Conservation (phyloP, 2,797 vertebrate species). For the Poecilia gillii region DNA sequence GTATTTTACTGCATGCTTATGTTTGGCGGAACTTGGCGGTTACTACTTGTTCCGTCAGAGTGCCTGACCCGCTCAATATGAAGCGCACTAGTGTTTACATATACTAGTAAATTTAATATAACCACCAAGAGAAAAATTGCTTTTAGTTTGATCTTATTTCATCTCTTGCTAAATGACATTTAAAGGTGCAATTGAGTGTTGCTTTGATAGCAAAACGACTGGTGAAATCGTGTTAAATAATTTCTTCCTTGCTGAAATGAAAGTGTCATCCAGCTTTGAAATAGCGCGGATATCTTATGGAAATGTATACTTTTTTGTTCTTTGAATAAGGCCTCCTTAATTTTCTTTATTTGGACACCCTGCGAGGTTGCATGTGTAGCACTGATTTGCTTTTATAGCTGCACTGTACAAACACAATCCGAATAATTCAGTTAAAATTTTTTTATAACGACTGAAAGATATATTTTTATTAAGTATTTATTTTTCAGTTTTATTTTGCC, state of each 20-base stretch:
- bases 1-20: not conserved
- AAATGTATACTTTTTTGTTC: not conserved
- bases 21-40: not conserved
- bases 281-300: not conserved
- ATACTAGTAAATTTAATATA: not conserved
- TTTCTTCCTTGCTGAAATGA: not conserved
- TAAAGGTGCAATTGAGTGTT: not conserved
- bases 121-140: too few relatives aligned
- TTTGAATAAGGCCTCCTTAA: not conserved
- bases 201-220: not conserved
- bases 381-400: not conserved
- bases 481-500: not conserved
- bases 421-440: not conserved
- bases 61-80: slow-evolving; percentile 44
- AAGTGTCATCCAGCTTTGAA: not conserved
- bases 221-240: not conserved
- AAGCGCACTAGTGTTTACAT: slow-evolving; percentile 55
- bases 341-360: not conserved
- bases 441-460: not conserved
- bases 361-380: not conserved
- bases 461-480: not conserved
- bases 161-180: not conserved
- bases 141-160: not conserved
- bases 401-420: not conserved
- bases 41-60: slow-evolving; percentile 23